These are phyloP conservation scores for Cynopterus sphinx DNA, from an alignment of 2,797 vertebrate species.

Conservation along the genomic window DNA sequence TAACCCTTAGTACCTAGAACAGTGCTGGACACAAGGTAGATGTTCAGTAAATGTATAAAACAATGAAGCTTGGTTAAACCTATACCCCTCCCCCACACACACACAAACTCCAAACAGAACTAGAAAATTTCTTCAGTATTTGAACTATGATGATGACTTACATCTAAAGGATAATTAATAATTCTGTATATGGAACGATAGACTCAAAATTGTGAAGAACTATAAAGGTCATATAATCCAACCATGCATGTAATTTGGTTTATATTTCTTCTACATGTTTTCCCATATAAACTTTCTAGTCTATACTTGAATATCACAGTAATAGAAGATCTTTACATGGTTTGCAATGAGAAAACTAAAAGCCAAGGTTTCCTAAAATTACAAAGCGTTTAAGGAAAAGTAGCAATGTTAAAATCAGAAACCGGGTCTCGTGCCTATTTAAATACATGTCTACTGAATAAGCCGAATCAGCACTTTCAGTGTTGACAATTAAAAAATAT, in stretches of 20 bases:
- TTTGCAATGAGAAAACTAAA: not conserved
- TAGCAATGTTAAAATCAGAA: not conserved
- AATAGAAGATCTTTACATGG: not conserved
- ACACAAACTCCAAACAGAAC: not conserved
- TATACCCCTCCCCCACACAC: not conserved
- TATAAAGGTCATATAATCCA: not conserved
- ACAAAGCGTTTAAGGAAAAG: not conserved
- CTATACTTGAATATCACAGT: not conserved
- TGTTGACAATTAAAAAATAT: not conserved
- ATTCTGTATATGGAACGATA: not conserved
- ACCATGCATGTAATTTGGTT: not conserved
- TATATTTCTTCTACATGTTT: constrained; percentile 33
- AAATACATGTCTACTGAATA: not conserved
- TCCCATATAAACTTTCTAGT: not conserved
- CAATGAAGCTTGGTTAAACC: not conserved
- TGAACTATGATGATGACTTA: not conserved
- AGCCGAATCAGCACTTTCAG: not conserved
- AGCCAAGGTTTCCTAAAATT: not conserved
- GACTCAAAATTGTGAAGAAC: not conserved
- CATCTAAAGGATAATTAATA: constrained; percentile 14
- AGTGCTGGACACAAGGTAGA: not conserved
- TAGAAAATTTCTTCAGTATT: not conserved
- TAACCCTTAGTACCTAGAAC: not conserved
- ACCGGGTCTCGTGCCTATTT: not conserved
- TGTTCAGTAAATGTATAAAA: not conserved